Conservation (phyloP, 2,113 vertebrate species). For the Stercorarius parasiticus region DNA sequence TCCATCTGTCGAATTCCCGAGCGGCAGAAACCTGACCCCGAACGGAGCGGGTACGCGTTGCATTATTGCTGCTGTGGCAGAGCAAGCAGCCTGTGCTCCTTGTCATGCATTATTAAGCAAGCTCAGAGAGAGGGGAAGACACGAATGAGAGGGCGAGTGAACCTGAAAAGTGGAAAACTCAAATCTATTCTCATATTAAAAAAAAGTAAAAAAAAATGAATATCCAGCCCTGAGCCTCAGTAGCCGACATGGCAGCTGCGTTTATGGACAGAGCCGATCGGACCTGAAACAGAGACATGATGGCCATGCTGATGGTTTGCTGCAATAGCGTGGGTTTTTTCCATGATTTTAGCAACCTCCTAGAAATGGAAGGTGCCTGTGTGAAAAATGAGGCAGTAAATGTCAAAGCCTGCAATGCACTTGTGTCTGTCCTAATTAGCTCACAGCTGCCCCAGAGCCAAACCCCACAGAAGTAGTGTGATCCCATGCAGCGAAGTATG, state of each 20-base stretch:
- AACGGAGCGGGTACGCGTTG: not conserved
- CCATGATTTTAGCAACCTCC: not conserved
- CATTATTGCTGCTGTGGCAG: constrained; percentile 32
- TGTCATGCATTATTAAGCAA: constrained; percentile 64
- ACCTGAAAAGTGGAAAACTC: constrained; percentile 13
- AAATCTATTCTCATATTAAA: not conserved
- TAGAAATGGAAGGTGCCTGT: not conserved
- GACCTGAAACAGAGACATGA: not conserved
- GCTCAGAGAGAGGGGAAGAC: not conserved
- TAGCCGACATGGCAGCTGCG: not conserved
- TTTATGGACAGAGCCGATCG: not conserved
- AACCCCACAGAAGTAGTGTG: not conserved
- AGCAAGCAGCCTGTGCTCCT: constrained; percentile 28
- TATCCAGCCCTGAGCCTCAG: not conserved
- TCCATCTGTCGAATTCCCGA: constrained; percentile 74
- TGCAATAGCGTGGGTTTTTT: not conserved
- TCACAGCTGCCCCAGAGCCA: not conserved
- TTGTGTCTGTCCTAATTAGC: not conserved
- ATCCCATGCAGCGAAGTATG: not conserved
- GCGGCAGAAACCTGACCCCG: constrained; percentile 60
- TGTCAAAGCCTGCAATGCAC: not conserved
- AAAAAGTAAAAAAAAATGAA: not conserved
- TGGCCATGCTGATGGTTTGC: constrained; percentile 24
- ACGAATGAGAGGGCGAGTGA: not conserved
- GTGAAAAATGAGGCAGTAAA: not conserved